Base-by-base conservation (phyloP, 2,113 vertebrate species). In the Pyrgilauda ruficollis region DNA sequence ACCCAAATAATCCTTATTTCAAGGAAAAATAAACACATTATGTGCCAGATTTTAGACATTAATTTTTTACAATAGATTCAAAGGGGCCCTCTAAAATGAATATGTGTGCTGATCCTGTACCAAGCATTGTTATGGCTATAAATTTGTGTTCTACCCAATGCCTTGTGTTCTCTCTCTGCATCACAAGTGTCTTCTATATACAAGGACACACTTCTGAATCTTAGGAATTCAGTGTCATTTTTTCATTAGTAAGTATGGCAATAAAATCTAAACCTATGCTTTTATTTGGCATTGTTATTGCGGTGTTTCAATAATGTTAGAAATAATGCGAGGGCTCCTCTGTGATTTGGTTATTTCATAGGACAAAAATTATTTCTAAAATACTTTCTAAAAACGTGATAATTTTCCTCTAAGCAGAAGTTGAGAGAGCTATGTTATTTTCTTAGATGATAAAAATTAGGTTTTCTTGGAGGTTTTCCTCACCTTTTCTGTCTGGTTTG, bases 401-500 rank as follows among this genome's bases (percentile, higher is more conserved):
- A 1, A 30, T 78, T 87, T 75, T 15, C 68, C 26, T 74, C 17
- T 17, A 39, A 74, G 10, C 39, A 53, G 63, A 58, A 93, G 39
- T 6, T 43, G 13, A 41, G 12, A 87, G 35, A 86, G 19, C 10
- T 12, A 18, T 7, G 7, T 50, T 78, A 56, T 50, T 87, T 56
- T 43, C 41, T 66, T 27, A 55, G 5, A 30, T 31, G 9, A 50
- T 33, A 86, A 80, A 76, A 63, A 61, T 31, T 7, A 56, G 41
- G 22, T 69, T 30, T 31, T 46, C 30, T 3, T 37, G 30, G n/a
- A 50, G 15, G n/a, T 39, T 63, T 43, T 61, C 21, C 98, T 98
- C 98, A 99, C 99, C 99, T 99, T 99, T 99, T 84, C 99, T 98
- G 96, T 99, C 99, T 13, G 99, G 99, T 95, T 99, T 99, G 89